These are phyloP conservation scores for Thymelicus acteon DNA, from an alignment of 2,888 invertebrate species.

Conservation along the genomic window DNA sequence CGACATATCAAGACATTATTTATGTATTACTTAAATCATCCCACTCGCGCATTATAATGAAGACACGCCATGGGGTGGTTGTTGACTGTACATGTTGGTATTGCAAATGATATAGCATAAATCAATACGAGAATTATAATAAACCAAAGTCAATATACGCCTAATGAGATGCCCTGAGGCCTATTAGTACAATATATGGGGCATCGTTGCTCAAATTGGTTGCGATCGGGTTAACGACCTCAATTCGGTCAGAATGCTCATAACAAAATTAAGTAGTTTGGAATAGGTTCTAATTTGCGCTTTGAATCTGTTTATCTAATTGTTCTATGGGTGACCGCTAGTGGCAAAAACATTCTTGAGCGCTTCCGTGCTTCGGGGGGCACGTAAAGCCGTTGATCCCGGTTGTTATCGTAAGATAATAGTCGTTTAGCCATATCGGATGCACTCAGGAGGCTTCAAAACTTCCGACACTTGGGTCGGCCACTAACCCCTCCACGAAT, in stretches of 20 bases:
- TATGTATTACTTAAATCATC: conserved; percentile 48
- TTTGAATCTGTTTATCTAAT: no score
- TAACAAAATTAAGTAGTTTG: no score
- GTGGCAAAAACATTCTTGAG: no score
- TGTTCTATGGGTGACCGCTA: no score
- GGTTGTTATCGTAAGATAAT: no score
- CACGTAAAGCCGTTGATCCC: no score
- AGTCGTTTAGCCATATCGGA: no score
- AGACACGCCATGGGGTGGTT: conserved; percentile 47
- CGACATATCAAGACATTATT: conserved; percentile 28
- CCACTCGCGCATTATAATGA: conserved; percentile 57
- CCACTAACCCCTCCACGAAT: no score
- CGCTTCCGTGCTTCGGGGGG: no score
- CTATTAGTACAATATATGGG: conserved; percentile 34
- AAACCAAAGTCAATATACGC: conserved; percentile 41
- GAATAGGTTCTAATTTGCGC: no score
- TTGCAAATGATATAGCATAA: conserved; percentile 52
- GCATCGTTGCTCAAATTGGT: conserved; percentile 15
- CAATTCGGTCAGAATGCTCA: conserved; percentile 2
- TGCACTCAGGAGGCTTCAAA: no score
- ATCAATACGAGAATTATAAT: conserved; percentile 47
- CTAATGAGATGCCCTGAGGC: conserved; percentile 44
- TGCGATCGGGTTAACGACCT: conserved; percentile 13
- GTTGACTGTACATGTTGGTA: conserved; percentile 41
- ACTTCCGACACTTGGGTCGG: no score